Evolutionary conservation across 2,888 invertebrate genomes (phyloP).

Genomic region (Trachelus troglodyta): DNA sequence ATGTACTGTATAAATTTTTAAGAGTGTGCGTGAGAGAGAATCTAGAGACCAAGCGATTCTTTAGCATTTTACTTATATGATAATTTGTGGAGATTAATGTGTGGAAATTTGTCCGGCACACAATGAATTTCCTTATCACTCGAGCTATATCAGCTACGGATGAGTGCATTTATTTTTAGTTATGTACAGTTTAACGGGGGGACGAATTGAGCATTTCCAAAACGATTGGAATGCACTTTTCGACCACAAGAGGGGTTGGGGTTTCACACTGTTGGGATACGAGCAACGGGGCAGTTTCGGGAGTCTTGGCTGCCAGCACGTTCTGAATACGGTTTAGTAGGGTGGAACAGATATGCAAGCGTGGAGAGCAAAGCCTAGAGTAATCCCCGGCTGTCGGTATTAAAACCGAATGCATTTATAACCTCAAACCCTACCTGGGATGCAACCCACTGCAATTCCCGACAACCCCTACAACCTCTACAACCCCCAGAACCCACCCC

Average conservation of each 20-base stretch:
- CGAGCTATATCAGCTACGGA: no score
- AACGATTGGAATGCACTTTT: no score
- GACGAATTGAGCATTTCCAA: no score
- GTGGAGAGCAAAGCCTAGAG: constrained; percentile 22
- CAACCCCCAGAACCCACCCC: background rate
- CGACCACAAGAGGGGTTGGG: background rate
- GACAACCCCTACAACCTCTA: background rate
- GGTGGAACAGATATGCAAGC: constrained; percentile 24
- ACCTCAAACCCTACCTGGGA: constrained; percentile 18
- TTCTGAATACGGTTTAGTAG: constrained; percentile 20
- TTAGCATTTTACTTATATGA: no score
- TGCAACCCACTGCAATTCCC: background rate
- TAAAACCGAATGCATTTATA: constrained; percentile 47
- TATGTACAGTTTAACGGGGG: no score
- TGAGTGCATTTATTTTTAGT: no score
- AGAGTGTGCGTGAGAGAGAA: no score
- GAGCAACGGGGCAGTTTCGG: background rate
- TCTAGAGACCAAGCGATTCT: no score
- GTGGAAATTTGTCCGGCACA: no score
- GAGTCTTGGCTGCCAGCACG: constrained; percentile 8
- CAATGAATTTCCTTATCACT: no score
- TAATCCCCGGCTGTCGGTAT: constrained; percentile 41
- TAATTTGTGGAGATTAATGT: no score
- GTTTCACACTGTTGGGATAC: background rate
- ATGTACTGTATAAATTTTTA: no score